Conservation (phyloP, 2,797 vertebrate genomes). For the Bovichtus variegatus region DNA sequence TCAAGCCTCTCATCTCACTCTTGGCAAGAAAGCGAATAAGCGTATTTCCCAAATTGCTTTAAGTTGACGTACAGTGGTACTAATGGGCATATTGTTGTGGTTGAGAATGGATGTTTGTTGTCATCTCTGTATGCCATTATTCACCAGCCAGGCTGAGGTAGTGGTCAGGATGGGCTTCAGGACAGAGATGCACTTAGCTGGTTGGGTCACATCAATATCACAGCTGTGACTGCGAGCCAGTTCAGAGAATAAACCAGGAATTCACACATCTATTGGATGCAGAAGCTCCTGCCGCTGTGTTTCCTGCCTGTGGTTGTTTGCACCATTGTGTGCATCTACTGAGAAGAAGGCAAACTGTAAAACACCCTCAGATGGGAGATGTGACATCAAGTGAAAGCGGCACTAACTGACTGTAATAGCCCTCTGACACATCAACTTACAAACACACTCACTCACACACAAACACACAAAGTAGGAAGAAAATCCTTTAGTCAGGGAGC, state of each 20-base stretch:
- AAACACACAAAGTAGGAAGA: conserved; percentile 38
- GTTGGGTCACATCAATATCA: conserved; percentile 46
- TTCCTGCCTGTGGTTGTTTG: conserved; percentile 41
- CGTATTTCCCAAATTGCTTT: background rate
- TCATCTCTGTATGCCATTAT: conserved; percentile 23
- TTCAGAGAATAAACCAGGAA: conserved; percentile 33
- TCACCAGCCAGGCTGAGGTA: conserved; percentile 16
- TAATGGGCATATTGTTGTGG: background rate
- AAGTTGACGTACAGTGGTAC: background rate
- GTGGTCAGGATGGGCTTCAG: conserved; percentile 46
- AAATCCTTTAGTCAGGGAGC: conserved; percentile 47
- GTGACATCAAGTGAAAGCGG: conserved; percentile 66
- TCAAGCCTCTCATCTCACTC: background rate
- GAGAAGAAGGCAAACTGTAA: conserved; percentile 51
- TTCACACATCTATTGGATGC: conserved; percentile 32
- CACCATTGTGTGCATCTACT: conserved; percentile 45
- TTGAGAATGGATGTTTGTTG: conserved; percentile 23
- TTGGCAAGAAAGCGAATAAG: background rate
- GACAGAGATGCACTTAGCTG: conserved; percentile 43
- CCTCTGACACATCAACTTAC: conserved; percentile 63
- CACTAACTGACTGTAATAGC: conserved; percentile 68
- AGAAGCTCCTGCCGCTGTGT: conserved; percentile 28
- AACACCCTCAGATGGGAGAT: conserved; percentile 56
- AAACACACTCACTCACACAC: conserved; percentile 37
- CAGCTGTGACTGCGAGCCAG: conserved; percentile 41